Conservation (phyloP, 2,888 invertebrate species). For the Polydrusus tereticollis region DNA sequence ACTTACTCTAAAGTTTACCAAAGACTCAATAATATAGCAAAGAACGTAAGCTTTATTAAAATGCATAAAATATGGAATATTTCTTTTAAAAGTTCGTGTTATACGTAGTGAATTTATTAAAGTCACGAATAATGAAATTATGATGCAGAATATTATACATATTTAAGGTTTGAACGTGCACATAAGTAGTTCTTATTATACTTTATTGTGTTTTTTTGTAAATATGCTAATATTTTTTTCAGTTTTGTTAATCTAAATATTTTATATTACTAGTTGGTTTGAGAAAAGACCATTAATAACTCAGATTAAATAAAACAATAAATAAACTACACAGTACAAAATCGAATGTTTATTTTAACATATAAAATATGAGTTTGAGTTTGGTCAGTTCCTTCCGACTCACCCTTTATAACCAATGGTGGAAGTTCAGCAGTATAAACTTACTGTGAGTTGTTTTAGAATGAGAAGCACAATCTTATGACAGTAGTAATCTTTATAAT, state of each 20-base stretch:
- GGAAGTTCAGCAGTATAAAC: too few relatives aligned
- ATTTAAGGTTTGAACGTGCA: slow-evolving; percentile 28
- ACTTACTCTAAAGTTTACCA: background rate
- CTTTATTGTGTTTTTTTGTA: slow-evolving; percentile 34
- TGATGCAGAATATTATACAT: slow-evolving; percentile 24
- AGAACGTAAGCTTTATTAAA: background rate
- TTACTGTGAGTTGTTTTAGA: too few relatives aligned
- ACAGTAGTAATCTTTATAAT: too few relatives aligned
- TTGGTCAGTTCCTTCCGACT: too few relatives aligned
- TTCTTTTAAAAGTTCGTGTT: slow-evolving; percentile 30
- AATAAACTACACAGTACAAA: too few relatives aligned
- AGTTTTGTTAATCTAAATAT: background rate
- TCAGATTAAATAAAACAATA: too few relatives aligned
- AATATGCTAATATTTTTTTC: slow-evolving; percentile 1
- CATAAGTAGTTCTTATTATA: slow-evolving; percentile 15
- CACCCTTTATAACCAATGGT: too few relatives aligned
- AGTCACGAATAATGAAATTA: slow-evolving; percentile 41
- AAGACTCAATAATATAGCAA: background rate
- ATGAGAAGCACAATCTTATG: too few relatives aligned
- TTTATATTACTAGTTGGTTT: background rate
- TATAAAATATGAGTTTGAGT: too few relatives aligned
- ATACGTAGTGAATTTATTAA: slow-evolving; percentile 32
- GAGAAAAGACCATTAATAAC: background rate
- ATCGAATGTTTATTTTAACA: too few relatives aligned
- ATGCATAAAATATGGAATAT: slow-evolving; percentile 28